Evolutionary conservation across 2,888 invertebrate species (phyloP).

Genomic region (Nebria brevicollis): DNA sequence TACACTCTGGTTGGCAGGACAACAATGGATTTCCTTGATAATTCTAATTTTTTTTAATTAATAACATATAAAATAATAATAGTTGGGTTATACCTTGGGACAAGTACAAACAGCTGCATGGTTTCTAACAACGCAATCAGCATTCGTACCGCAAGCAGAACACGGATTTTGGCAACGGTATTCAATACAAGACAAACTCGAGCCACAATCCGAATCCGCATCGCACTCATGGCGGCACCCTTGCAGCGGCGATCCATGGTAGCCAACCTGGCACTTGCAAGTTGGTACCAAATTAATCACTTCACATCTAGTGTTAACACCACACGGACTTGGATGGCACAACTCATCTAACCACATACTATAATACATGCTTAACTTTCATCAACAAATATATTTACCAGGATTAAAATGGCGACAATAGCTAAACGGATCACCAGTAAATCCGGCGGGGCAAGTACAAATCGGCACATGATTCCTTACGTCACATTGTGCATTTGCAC

Average conservation of each 20-base stretch:
- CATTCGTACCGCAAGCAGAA: slow-evolving; percentile 79
- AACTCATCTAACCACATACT: slow-evolving; percentile 72
- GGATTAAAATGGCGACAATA: slow-evolving; percentile 79
- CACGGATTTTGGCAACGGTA: slow-evolving; percentile 82
- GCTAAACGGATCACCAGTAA: slow-evolving; percentile 81
- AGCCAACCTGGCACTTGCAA: slow-evolving; percentile 82
- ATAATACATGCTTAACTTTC: not conserved
- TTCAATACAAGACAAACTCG: slow-evolving; percentile 76
- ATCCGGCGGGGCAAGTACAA: slow-evolving; percentile 81
- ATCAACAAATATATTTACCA: slow-evolving; percentile 65
- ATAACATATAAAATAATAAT: slow-evolving; percentile 6
- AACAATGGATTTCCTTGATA: slow-evolving; percentile 82
- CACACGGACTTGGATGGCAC: slow-evolving; percentile 86
- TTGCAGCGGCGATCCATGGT: slow-evolving; percentile 77
- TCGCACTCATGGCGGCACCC: slow-evolving; percentile 89
- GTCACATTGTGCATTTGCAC: slow-evolving; percentile 79
- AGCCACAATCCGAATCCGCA: slow-evolving; percentile 76
- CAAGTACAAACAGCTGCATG: slow-evolving; percentile 84
- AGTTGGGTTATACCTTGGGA: slow-evolving; percentile 69
- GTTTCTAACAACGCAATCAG: slow-evolving; percentile 80
- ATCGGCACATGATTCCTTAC: slow-evolving; percentile 81
- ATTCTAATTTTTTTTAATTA: slow-evolving; percentile 63
- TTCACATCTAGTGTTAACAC: slow-evolving; percentile 82
- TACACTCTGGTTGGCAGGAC: slow-evolving; percentile 84
- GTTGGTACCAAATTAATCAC: slow-evolving; percentile 80